phyloP scores from a whole-genome alignment of 2,113 vertebrate genomes.

The Struthio camelus region DNA sequence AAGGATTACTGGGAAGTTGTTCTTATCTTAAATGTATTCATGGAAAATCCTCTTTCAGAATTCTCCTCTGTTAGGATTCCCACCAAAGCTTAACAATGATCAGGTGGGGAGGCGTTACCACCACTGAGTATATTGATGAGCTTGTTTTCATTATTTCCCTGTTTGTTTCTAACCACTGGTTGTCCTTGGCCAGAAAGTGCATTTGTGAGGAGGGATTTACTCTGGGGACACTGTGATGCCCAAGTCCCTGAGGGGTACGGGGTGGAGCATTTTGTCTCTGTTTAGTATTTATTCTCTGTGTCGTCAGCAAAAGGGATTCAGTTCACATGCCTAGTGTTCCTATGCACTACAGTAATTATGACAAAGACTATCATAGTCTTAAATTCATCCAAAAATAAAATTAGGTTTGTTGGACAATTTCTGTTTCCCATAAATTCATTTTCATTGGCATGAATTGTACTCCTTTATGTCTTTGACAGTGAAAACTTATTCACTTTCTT shows the following conservation, averaged over 20 bases:
- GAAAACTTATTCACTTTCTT: not conserved
- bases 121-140: rapidly evolving
- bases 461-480: not conserved
- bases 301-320: not conserved
- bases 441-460: not conserved
- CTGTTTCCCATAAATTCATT: not conserved
- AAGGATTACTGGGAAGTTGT: not conserved
- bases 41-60: not conserved
- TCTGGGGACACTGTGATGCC: not conserved
- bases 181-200: not conserved
- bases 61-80: not conserved
- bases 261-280: not conserved
- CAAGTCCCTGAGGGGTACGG: not conserved
- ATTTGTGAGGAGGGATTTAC: not conserved
- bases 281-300: not conserved
- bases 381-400: not conserved
- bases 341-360: not conserved
- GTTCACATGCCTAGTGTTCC: not conserved
- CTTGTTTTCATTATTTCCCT: not conserved
- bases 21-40: not conserved
- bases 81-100: not conserved
- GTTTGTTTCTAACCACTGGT: not conserved
- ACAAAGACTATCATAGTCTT: not conserved
- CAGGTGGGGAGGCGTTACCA: not conserved
- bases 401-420: not conserved